phyloP scores from a whole-genome alignment of 2,888 invertebrate genomes.

The Erpobdella octoculata region DNA sequence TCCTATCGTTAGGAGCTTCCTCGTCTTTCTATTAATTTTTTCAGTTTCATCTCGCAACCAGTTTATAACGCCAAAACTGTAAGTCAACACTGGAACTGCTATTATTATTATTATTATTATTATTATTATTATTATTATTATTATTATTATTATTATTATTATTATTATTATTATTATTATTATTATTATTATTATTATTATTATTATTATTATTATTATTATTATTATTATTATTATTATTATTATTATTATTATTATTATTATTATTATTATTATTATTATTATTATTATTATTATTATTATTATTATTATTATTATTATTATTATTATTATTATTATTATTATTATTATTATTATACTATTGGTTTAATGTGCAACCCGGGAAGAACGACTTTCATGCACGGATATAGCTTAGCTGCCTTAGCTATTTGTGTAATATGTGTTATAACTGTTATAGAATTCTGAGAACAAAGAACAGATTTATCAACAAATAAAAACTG shows the following conservation, averaged over 20 bases:
- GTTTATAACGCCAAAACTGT: too few species aligned
- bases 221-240: neutral
- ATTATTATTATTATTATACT: too few species aligned
- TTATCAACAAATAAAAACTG: too few species aligned
- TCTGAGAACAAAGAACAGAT: too few species aligned
- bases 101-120: constrained; percentile 10
- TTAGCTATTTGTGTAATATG: too few species aligned
- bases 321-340: neutral
- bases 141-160: neutral
- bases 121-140: neutral
- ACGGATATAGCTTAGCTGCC: too few species aligned
- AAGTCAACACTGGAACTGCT: neutral
- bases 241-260: neutral
- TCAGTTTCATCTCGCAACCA: too few species aligned
- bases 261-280: neutral
- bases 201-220: neutral
- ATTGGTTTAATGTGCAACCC: too few species aligned
- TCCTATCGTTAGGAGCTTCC: too few species aligned
- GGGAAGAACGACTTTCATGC: too few species aligned
- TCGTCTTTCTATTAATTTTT: too few species aligned
- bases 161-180: neutral
- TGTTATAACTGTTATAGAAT: too few species aligned
- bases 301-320: neutral
- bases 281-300: neutral
- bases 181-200: neutral